Evolutionary conservation across 2,113 vertebrate genomes (phyloP), one percentile per base, ranked within the genome.

Genomic region (Zosterops borbonicus): DNA sequence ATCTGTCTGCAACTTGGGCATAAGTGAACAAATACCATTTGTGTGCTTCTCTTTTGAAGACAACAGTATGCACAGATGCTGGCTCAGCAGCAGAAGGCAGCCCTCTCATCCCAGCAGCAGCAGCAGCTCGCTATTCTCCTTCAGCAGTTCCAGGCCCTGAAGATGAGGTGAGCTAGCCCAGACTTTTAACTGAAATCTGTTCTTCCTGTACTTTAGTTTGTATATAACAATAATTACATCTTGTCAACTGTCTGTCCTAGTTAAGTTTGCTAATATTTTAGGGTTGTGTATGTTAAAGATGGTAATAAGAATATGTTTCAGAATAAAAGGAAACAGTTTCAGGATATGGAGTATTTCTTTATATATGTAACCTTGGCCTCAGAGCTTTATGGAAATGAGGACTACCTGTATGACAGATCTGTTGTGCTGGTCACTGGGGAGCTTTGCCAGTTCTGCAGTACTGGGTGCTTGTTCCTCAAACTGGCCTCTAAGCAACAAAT

Each of bases 11-110:
- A 85, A 1, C 27, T 69, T 80, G 71, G 31, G 29, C 29, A 9
- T 74, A 70, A 78, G 49, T 62, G 47, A 93, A 50, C 37, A 70
- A 95, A 84, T 77, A n/a, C 53, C 33, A 75, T 74, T 70, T 81
- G 37, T 96, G 73, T 96, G 33, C 83, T 96, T 94, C 67, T 96
- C 58, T 96, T 96, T 96, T 92, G 92, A 97, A 99, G 99, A 97
- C 99, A 99, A 97, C 99, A 99, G 24, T 99, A 99, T 84, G 99
- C 99, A 49, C 99, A 99, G 96, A 98, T 98, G 89, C 92, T 99
- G 96, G 98, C 99, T 85, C 99, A 99, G 92, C 98, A 98, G 58
- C 99, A 99, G 96, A 99, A 99, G 93, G 98, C 99, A 92, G 98
- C 98, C n/a, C 98, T 99, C 81, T 98, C 99, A 21, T 98, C 99